phyloP scores from a whole-genome alignment of 2,888 invertebrate species.

The Slavum lentiscoides region DNA sequence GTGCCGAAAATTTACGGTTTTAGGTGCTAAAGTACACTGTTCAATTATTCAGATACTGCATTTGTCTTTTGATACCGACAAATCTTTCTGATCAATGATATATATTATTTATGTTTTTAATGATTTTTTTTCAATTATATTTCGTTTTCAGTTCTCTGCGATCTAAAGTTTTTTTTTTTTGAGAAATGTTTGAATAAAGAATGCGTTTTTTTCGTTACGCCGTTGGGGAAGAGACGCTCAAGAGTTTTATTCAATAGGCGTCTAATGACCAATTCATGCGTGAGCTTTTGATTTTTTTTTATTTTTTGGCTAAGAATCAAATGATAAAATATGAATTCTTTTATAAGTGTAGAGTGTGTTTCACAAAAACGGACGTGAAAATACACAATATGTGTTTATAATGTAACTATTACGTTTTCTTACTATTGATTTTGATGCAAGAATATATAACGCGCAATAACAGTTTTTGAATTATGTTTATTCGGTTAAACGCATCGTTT shows the following conservation, averaged over 20 bases:
- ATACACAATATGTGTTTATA: not conserved
- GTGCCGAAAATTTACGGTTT: no score
- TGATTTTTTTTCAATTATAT: not conserved
- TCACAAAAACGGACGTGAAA: not conserved
- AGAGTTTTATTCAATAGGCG: not conserved
- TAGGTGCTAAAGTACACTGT: no score
- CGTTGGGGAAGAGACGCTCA: not conserved
- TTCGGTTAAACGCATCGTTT: no score
- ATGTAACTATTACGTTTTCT: no score
- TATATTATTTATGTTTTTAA: not conserved
- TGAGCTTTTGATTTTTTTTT: not conserved
- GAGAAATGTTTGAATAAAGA: not conserved
- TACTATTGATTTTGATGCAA: no score
- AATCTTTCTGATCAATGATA: not conserved
- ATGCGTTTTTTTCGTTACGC: not conserved
- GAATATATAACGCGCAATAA: no score
- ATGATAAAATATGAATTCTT: not conserved
- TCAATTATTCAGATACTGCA: no score
- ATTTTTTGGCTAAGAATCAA: not conserved
- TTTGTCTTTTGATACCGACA: no score
- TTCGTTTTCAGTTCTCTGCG: not conserved
- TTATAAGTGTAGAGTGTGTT: not conserved
- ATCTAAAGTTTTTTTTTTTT: not conserved
- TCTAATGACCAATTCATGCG: not conserved
- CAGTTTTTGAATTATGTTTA: no score